phyloP scores from a whole-genome alignment of 64 coral and sea anemone species.

The Acropora yongei region DNA sequence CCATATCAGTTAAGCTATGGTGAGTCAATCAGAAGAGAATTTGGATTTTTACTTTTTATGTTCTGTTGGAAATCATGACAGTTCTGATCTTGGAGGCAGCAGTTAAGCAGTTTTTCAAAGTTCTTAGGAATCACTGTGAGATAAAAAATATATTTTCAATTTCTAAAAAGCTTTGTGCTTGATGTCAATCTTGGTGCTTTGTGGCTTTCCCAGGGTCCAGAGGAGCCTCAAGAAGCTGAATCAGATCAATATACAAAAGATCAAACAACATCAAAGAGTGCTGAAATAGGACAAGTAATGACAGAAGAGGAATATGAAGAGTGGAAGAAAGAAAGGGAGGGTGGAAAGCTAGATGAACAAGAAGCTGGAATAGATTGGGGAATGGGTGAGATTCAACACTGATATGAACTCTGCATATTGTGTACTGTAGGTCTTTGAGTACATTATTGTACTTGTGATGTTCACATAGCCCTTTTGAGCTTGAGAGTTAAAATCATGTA shows the following conservation, averaged over 20 bases:
- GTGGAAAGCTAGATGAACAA: slow-evolving; percentile 62
- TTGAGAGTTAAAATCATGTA: neutral
- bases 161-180: no score
- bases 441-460: neutral
- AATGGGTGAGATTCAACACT: slow-evolving; percentile 73
- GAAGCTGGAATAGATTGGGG: slow-evolving; percentile 87
- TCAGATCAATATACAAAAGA: neutral
- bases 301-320: slow-evolving; percentile 92
- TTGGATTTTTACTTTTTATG: neutral
- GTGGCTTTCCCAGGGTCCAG: slow-evolving; percentile 60
- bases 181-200: no score
- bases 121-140: no score
- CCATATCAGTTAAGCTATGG: no score
- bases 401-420: neutral
- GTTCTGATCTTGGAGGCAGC: no score
- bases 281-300: slow-evolving; percentile 83
- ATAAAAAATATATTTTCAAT: no score
- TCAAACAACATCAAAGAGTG: slow-evolving; percentile 31
- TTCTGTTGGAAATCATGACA: neutral
- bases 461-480: neutral
- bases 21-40: no score
- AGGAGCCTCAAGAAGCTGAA: slow-evolving; percentile 65
- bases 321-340: slow-evolving; percentile 82
- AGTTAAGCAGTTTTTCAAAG: no score
- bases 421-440: neutral